Evolutionary conservation across 1,140 invertebrate species (phyloP).

Genomic region (Drosophila sp.): DNA sequence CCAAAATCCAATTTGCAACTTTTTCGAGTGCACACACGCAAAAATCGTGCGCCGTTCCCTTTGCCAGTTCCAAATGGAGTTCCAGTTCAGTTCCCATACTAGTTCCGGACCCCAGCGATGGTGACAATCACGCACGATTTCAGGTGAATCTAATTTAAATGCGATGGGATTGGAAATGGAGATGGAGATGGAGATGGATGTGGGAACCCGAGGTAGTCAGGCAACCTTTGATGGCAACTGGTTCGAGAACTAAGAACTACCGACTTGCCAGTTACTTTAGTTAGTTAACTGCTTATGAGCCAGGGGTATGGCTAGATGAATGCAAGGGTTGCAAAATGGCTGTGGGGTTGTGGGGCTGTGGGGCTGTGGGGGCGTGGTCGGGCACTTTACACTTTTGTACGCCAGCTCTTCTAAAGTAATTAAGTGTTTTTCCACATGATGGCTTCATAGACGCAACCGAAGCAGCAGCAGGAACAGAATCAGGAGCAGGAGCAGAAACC

Average conservation of each 20-base stretch:
- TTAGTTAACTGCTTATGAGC: slow-evolving; percentile 82
- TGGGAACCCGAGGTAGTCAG: slow-evolving; percentile 2
- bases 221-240: slow-evolving; percentile 71
- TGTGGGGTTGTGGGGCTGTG: no score
- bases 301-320: slow-evolving; percentile 23
- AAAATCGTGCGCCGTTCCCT: slow-evolving; percentile 9
- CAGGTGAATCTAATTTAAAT: slow-evolving; percentile 82
- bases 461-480: slow-evolving; percentile 20
- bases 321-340: background rate
- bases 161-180: slow-evolving; percentile 43
- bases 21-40: slow-evolving; percentile 73
- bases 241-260: slow-evolving; percentile 28
- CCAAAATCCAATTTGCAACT: slow-evolving; percentile 81
- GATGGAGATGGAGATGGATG: background rate
- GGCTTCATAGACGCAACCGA: slow-evolving; percentile 70
- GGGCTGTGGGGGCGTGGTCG: slow-evolving; percentile 66
- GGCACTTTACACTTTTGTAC: slow-evolving; percentile 80
- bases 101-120: slow-evolving; percentile 16
- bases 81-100: background rate
- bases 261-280: slow-evolving; percentile 69
- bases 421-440: slow-evolving; percentile 83
- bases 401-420: slow-evolving; percentile 79
- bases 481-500: background rate
- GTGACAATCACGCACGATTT: slow-evolving; percentile 82
- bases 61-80: slow-evolving; percentile 5